A percentile compares a stretch with the other conserved stretches of the same genome.
Evolutionary conservation across 1,140 invertebrate genomes (phyloP).

Genomic region (Mesaphorura yosii): DNA sequence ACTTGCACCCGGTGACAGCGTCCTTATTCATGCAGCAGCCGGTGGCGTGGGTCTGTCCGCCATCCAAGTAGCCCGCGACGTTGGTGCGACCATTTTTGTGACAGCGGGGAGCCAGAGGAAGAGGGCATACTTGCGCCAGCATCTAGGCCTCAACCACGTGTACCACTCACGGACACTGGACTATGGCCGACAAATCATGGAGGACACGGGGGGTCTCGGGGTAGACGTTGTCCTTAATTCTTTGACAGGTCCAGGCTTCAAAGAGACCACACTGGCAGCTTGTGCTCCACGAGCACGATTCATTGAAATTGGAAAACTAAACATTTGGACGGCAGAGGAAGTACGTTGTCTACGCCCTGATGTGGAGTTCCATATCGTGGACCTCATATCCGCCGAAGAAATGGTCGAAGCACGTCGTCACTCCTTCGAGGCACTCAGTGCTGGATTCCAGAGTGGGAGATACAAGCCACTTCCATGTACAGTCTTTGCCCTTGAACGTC

Average conservation of each 20-base stretch:
- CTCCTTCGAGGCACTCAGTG: background rate
- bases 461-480: slow-evolving; percentile 4
- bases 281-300: slow-evolving; percentile 52
- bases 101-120: slow-evolving; percentile 17
- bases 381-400: background rate
- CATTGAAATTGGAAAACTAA: slow-evolving; percentile 60
- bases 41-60: slow-evolving; percentile 49
- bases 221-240: slow-evolving; percentile 54
- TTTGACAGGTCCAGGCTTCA: slow-evolving; percentile 48
- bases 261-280: slow-evolving; percentile 49
- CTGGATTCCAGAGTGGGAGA: background rate
- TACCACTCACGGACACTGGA: slow-evolving; percentile 43
- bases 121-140: slow-evolving; percentile 4
- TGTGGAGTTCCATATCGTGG: slow-evolving; percentile 13
- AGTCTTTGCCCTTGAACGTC: background rate
- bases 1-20: slow-evolving; percentile 38
- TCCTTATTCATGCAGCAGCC: slow-evolving; percentile 51
- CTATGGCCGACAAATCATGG: slow-evolving; percentile 46
- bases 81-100: slow-evolving; percentile 31
- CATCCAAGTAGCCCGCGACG: slow-evolving; percentile 43
- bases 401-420: background rate
- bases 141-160: slow-evolving; percentile 36
- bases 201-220: slow-evolving; percentile 39
- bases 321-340: slow-evolving; percentile 33
- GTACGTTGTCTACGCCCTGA: slow-evolving; percentile 3